Evolutionary conservation across 1,140 invertebrate species (phyloP), one percentile per base, ranked within the genome.

Genomic region (Micrasema minimum): DNA sequence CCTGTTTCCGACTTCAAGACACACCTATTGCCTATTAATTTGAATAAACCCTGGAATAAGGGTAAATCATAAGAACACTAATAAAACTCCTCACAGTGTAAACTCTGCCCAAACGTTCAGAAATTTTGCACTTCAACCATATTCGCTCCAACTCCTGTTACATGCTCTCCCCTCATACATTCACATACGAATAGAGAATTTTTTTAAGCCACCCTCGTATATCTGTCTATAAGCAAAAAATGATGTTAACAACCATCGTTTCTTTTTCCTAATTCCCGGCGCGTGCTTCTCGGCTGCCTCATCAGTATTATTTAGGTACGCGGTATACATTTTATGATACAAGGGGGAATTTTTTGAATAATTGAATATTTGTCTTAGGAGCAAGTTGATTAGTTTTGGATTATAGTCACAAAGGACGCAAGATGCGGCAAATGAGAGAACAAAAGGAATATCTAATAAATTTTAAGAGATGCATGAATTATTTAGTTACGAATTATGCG

Each of bases 221-320:
- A 55, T 71, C 69, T 55, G 35, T 62, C 68, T 70, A 20, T 62
- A 41, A 26, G 64, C 35, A 68, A 37, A 45, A 55, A 68, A 68
- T 68, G 26, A 66, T 66, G 68, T 66, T 66, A 68, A 66, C 57
- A 71, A 37, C 43, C 69, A 70, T 45, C 59, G 62, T 71, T 70
- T 69, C 51, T 74, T 64, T 48, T 59, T 57, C n/a, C 50, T 74
- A 74, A 74, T 74, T 74, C 72, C 69, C 41, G 16, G 41, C 68
- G 69, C 72, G 72, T 74, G 72, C 55, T 65, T 18, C 18, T 31
- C 46, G 22, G 31, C 37, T 38, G 66, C 18, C 31, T 57, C 48
- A 23, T 51, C 53, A 35, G 16, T 18, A 46, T 46, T 37, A 46
- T 46, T 66, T 43, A 12, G 35, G n/a, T n/a, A 9, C n/a, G n/a